Base-by-base conservation (phyloP, 2,113 vertebrate genomes). In the Cyprinodon tularosa region DNA sequence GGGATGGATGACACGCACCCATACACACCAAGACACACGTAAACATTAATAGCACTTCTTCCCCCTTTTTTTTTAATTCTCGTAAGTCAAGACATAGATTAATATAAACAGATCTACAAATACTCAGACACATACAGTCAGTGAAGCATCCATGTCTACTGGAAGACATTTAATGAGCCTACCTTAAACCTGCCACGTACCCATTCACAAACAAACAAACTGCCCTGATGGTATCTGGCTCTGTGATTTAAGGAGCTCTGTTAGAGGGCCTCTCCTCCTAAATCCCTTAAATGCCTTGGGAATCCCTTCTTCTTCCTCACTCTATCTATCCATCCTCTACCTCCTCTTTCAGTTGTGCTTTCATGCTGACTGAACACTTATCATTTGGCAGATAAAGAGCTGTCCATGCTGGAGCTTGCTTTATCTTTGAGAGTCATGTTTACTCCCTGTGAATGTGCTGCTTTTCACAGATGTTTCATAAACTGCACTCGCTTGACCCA, bases 341-440 rank as follows among this genome's bases (percentile, higher is more conserved):
- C 62, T 72, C 76, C 80, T 88, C 73, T 72, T 76, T 86, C 83
- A 69, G 65, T 79, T 83, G 77, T 77, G 81, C 83, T 86, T 88
- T 88, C 86, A 83, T 78, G 80, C 83, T 87, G 89, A 92, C 90
- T 83, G 86, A 92, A 89, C 84, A 87, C 89, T 90, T 90, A 90
- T 92, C 88, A 89, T 88, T 88, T 40, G 50, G 64, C 66, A 86
- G 92, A 92, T 93, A 91, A 92, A 92, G 75, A 88, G 83, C 76
- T 63, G 57, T 89, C 88, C 88, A 85, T n/a, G 64, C 71, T 44
- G 73, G 67, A 71, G 87, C 81, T 84, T 59, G 77, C 85, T 90
- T 91, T 92, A 92, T 93, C 89, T 92, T 82, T 70, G 78, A 89
- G 88, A 88, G 90, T 86, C 89, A 88, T 89, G 90, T 90, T 93